These are phyloP conservation scores for Melitaea athalia DNA, from an alignment of 2,888 invertebrate species.

Conservation along the genomic window DNA sequence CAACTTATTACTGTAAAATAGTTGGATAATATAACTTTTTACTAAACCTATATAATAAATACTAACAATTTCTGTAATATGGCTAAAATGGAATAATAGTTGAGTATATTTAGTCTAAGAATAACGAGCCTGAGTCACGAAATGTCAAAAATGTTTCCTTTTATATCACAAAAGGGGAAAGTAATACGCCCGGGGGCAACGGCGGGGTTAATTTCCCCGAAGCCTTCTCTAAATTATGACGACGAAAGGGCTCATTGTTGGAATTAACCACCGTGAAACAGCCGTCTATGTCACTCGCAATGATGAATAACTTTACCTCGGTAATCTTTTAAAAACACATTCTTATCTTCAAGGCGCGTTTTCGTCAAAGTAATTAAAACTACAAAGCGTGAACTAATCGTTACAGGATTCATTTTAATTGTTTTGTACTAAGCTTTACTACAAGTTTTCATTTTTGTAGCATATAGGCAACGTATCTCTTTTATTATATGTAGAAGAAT, in stretches of 20 bases:
- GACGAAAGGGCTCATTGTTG: slow-evolving; percentile 28
- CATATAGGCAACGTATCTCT: too few species aligned
- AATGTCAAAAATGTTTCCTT: not conserved
- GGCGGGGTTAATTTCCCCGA: slow-evolving; percentile 22
- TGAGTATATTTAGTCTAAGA: not conserved
- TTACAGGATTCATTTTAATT: too few species aligned
- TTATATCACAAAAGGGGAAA: slow-evolving; percentile 2
- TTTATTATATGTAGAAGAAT: too few species aligned
- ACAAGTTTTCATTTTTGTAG: too few species aligned
- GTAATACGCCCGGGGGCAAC: slow-evolving; percentile 2
- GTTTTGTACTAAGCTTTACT: too few species aligned
- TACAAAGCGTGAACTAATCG: not conserved
- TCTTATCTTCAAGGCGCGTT: not conserved
- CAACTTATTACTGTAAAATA: too few species aligned
- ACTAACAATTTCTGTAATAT: too few species aligned
- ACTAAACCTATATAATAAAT: too few species aligned
- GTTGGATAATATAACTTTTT: too few species aligned
- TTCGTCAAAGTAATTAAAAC: not conserved
- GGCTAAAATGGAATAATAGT: too few species aligned
- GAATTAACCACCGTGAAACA: slow-evolving; percentile 21
- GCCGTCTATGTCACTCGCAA: slow-evolving; percentile 5
- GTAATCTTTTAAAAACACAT: not conserved
- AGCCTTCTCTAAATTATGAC: slow-evolving; percentile 26
- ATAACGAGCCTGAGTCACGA: not conserved
- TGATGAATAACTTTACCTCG: not conserved